Percentiles rank a stretch among this genome's conserved stretches.
Conservation (phyloP, 2,888 invertebrate species). For the Fissipunctia ypsillon region DNA sequence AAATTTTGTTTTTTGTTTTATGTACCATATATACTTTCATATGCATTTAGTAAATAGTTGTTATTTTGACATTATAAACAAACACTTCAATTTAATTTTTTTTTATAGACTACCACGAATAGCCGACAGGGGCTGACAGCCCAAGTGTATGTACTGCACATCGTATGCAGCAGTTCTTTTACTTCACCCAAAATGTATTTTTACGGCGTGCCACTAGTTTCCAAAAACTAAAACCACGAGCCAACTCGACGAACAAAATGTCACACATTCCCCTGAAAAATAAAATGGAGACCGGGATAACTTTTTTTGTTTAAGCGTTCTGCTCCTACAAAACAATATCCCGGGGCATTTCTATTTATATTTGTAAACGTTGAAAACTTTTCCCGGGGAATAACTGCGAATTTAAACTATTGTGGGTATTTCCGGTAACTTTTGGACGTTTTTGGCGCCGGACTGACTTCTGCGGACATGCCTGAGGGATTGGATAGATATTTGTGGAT, state of each 20-base stretch:
- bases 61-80: too few species aligned
- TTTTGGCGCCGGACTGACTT: conserved; percentile 14
- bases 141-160: background rate
- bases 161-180: background rate
- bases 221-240: conserved; percentile 19
- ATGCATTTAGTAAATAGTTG: too few species aligned
- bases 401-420: conserved; percentile 47
- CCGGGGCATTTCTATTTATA: conserved; percentile 53
- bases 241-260: conserved; percentile 19
- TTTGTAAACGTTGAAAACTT: conserved; percentile 57
- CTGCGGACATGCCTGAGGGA: conserved; percentile 10
- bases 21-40: too few species aligned
- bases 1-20: too few species aligned
- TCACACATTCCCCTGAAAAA: conserved; percentile 41
- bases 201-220: background rate
- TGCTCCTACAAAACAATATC: conserved; percentile 49
- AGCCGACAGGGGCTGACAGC: background rate
- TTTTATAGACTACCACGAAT: background rate
- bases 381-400: conserved; percentile 36
- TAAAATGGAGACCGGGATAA: conserved; percentile 38
- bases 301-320: conserved; percentile 47
- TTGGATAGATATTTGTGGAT: background rate
- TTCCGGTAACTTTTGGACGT: conserved; percentile 40
- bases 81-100: too few species aligned
- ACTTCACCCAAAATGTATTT: conserved; percentile 16